Base-by-base conservation (phyloP, 2,888 invertebrate species). In the Hetaerina titia region DNA sequence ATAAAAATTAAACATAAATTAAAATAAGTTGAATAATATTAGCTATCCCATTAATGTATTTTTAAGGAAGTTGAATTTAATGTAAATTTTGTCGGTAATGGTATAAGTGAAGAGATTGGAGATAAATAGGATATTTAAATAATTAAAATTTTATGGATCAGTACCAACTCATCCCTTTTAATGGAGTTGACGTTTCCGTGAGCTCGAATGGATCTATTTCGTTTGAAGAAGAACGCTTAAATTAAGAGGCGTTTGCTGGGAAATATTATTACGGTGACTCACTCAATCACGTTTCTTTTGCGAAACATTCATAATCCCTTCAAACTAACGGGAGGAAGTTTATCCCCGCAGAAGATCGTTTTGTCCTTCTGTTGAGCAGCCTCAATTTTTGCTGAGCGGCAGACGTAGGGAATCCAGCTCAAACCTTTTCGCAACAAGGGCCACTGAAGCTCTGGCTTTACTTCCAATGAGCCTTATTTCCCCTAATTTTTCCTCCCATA, bases 401-500 rank as follows among this genome's bases (percentile, higher is more conserved):
- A n/a, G 57, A 89, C 57, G 89, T 89, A 58, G 58, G 8, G 58
- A 56, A 58, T n/a, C 89, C n/a, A 89, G 58, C 56, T 58, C 89
- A 89, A 60, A 90, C 90, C 45, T 63, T 31, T 45, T 45, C 90
- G 25, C 45, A 90, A 19, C 63, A 63, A 9, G n/a, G 60, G 25
- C 58, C 19, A 63, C 90, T 63, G 15, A 63, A 45, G 31, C 25
- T 25, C 31, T 56, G 13, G 56, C 92, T n/a, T 92, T 74, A 64
- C 19, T 15, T 69, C 56, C 69, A 69, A 9, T 92, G 15, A 22
- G n/a, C 56, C 45, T 89, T 22, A 89, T 89, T 89, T 89, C n/a
- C 45, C 89, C 89, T 56, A 56, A 58, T 58, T 89, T 89, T 74
- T 92, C 56, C 56, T 69, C 69, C 92, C 92, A 92, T 92, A 69